A percentile compares a stretch with the other conserved stretches of the same genome.
Conservation (phyloP, 2,113 vertebrate species). For the Tretioscincus oriximinensis region DNA sequence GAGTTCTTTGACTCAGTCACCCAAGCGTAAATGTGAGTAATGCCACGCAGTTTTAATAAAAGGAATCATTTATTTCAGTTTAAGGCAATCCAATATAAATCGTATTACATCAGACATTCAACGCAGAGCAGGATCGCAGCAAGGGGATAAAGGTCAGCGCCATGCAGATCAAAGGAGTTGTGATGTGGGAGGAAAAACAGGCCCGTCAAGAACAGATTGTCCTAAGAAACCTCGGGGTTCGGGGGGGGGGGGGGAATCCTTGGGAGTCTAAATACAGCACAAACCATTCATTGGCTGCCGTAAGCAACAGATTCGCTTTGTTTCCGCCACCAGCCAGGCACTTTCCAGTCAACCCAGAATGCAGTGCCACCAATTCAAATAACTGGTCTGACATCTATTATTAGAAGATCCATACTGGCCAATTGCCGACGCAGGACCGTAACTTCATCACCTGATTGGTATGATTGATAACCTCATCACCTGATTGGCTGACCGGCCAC, state of each 20-base stretch:
- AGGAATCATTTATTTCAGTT: slow-evolving; percentile 64
- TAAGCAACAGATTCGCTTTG: neutral
- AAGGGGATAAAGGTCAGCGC: slow-evolving; percentile 36
- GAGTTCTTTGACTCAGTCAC: neutral
- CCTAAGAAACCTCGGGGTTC: neutral
- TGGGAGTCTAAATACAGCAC: neutral
- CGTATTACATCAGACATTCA: slow-evolving; percentile 54
- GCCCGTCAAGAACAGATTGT: neutral
- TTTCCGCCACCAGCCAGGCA: neutral
- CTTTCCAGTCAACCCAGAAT: neutral
- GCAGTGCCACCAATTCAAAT: neutral
- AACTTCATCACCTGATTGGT: no score
- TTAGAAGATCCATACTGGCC: neutral
- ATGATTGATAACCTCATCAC: no score
- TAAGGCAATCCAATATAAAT: slow-evolving; percentile 69
- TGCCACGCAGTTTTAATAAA: slow-evolving; percentile 44
- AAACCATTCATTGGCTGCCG: neutral
- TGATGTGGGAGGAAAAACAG: neutral
- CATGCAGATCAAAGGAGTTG: slow-evolving; percentile 55
- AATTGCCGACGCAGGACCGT: no score
- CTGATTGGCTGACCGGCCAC: no score
- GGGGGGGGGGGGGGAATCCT: neutral
- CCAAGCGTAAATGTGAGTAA: neutral
- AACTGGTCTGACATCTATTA: slow-evolving; percentile 1
- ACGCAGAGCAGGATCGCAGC: slow-evolving; percentile 45